Percentiles rank a stretch among this genome's conserved stretches.
Conservation (phyloP, 1,140 invertebrate species). For the Drosophila santomea region DNA sequence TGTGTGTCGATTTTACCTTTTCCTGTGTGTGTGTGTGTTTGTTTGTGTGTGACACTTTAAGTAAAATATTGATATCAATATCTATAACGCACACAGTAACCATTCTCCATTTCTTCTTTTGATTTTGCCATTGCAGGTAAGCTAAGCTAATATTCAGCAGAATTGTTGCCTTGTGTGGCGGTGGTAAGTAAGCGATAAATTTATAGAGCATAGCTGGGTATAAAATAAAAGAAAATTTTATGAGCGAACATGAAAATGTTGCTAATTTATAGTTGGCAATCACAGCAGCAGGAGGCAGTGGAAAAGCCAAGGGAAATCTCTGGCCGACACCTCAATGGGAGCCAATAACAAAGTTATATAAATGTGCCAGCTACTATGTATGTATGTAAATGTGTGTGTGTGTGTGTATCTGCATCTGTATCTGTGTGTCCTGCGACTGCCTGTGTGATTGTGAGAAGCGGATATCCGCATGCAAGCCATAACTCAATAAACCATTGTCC, state of each 20-base stretch:
- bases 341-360: constrained; percentile 75
- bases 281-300: constrained; percentile 28
- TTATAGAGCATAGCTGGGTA: constrained; percentile 26
- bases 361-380: constrained; percentile 24
- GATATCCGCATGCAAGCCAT: constrained; percentile 82
- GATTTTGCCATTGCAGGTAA: constrained; percentile 66
- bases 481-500: constrained; percentile 82
- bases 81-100: constrained; percentile 28
- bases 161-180: constrained; percentile 12
- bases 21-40: not conserved
- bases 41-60: constrained; percentile 26
- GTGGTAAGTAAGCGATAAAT: constrained; percentile 59
- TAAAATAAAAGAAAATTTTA: constrained; percentile 58
- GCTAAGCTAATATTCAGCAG: constrained; percentile 61
- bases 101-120: constrained; percentile 38
- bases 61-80: constrained; percentile 49
- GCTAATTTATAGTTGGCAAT: constrained; percentile 71
- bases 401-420: constrained; percentile 10
- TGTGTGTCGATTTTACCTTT: not conserved
- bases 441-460: constrained; percentile 42
- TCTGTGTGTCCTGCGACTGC: constrained; percentile 27
- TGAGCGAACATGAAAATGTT: constrained; percentile 72
- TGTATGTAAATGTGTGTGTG: constrained; percentile 8
- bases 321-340: constrained; percentile 62
- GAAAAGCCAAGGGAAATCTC: constrained; percentile 18